phyloP scores from a whole-genome alignment of 2,888 invertebrate species.

The Andrena praecox region DNA sequence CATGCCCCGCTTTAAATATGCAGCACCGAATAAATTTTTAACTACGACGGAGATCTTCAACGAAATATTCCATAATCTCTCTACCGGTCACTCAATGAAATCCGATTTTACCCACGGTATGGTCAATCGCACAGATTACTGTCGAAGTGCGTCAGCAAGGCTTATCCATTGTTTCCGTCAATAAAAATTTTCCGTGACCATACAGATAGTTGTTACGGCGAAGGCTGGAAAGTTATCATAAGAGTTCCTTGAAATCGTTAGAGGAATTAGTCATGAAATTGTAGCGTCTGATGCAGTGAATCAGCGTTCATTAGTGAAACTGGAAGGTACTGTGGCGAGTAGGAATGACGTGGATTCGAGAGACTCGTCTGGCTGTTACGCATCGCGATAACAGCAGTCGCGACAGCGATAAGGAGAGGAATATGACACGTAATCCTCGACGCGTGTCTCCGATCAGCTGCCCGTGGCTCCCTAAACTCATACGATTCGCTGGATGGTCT shows the following conservation, averaged over 20 bases:
- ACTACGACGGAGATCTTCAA: neutral
- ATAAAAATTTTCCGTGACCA: constrained; percentile 10
- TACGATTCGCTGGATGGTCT: constrained; percentile 33
- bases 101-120: no score
- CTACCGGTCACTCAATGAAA: no score
- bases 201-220: neutral
- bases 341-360: constrained; percentile 36
- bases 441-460: constrained; percentile 25
- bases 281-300: constrained; percentile 26
- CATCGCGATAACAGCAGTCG: constrained; percentile 38
- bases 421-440: constrained; percentile 44
- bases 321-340: constrained; percentile 24
- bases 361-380: constrained; percentile 18
- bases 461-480: constrained; percentile 14
- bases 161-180: neutral
- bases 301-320: neutral
- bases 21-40: no score
- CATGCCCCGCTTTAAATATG: no score
- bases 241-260: neutral
- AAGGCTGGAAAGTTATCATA: constrained; percentile 1
- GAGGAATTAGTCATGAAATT: constrained; percentile 1
- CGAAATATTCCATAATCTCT: neutral
- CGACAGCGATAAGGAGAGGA: constrained; percentile 39
- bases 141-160: neutral
- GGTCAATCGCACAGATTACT: neutral